Conservation (phyloP, 2,888 invertebrate genomes). For the Caenorhabditis sp. region DNA sequence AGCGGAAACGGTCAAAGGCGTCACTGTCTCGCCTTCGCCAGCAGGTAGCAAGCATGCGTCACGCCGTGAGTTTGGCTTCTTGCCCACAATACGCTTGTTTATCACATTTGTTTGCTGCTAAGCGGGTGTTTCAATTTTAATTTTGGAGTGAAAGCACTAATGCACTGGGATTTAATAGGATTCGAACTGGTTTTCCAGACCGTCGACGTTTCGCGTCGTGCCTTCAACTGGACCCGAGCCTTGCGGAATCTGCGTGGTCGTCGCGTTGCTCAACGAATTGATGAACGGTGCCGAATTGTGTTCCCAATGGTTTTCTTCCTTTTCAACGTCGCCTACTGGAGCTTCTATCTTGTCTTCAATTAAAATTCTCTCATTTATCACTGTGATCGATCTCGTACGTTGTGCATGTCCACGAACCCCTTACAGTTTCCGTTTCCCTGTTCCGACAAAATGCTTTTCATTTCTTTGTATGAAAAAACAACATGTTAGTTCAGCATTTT, state of each 20-base stretch:
- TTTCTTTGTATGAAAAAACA: neutral
- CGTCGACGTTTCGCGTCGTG: constrained; percentile 75
- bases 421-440: constrained; percentile 8
- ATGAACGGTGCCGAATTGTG: constrained; percentile 78
- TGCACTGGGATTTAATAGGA: neutral
- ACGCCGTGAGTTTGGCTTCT: constrained; percentile 70
- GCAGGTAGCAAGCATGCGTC: constrained; percentile 74
- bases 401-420: constrained; percentile 50
- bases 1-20: constrained; percentile 71
- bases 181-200: constrained; percentile 53
- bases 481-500: neutral
- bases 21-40: constrained; percentile 68
- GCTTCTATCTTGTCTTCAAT: constrained; percentile 74
- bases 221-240: constrained; percentile 77
- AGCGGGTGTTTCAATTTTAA: constrained; percentile 35
- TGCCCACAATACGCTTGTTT: neutral
- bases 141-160: constrained; percentile 4
- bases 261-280: constrained; percentile 79
- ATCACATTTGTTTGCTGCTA: constrained; percentile 4
- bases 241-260: constrained; percentile 79
- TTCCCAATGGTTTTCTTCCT: constrained; percentile 80
- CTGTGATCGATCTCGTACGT: constrained; percentile 67
- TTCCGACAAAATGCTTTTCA: neutral
- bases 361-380: constrained; percentile 54
- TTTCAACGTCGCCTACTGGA: constrained; percentile 82